Evolutionary conservation across 2,113 vertebrate species (phyloP), one percentile per base, ranked within the genome.

Genomic region (Pardalotus punctatus): DNA sequence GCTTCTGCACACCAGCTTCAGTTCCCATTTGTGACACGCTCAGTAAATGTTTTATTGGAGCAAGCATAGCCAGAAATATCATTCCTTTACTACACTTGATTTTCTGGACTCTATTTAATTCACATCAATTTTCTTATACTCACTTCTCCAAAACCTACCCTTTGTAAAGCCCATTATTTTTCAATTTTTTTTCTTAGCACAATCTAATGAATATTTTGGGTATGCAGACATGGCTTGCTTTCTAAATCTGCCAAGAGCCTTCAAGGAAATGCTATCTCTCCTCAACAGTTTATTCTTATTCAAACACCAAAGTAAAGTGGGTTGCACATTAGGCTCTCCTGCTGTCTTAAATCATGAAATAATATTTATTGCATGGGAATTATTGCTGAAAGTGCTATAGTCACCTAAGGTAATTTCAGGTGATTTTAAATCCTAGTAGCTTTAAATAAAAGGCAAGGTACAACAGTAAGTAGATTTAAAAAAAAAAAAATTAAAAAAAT

Each of bases 71-170:
- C 65, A 66, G 38, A 80, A 96, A 83, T 83, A 48, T 72, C 67
- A 45, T 94, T 90, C 62, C 64, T 95, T 90, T 79, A 70, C 72
- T 83, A 56, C 40, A 57, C 50, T 92, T 95, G 73, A 65, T 96
- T 96, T 97, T 95, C 79, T 96, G 69, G 67, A 77, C 60, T 90
- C 22, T 69, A 24, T 81, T 96, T 91, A 95, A 96, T 45, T 95
- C 77, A 45, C 56, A 56, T 94, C 61, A 51, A 27, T 89, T 91
- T 97, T 81, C 80, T 83, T 57, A 57, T 40, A 50, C 21, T 74
- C 13, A 4, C 58, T 81, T 81, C 53, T 85, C 53, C 48, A 50
- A 92, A 87, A 82, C 29, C 47, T 70, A 20, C 38, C 11, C 65
- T 90, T 89, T 74, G 35, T 60, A 47, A 77, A 92, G 67, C 65